Evolutionary conservation across 2,113 vertebrate genomes (phyloP).

Genomic region (Turdus rufiventris): DNA sequence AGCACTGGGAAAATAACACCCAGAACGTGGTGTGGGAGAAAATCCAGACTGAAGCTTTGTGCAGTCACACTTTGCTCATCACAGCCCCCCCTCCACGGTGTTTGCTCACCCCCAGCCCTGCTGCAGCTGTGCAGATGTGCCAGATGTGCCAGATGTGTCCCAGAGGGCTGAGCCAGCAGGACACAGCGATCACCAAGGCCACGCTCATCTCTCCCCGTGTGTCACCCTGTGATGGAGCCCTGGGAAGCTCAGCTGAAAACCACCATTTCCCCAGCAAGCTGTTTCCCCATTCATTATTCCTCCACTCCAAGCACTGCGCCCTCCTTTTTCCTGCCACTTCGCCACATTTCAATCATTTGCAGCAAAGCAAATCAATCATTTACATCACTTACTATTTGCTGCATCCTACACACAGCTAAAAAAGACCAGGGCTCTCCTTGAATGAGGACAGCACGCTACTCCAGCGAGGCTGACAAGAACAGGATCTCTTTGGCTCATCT

Average conservation of each 20-base stretch:
- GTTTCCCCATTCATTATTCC: background rate
- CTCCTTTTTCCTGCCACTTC: background rate
- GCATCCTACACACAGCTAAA: constrained; percentile 41
- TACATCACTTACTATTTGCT: background rate
- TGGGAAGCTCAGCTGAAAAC: background rate
- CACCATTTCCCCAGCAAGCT: background rate
- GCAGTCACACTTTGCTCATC: background rate
- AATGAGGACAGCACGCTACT: constrained; percentile 37
- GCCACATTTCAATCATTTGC: background rate
- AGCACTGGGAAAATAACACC: background rate
- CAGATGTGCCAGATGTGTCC: background rate
- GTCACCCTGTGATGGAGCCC: accelerated
- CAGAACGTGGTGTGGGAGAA: background rate
- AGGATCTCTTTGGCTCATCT: constrained; percentile 54
- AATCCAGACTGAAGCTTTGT: background rate
- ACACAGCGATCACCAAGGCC: accelerated
- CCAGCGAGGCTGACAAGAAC: constrained; percentile 33
- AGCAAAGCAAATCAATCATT: constrained; percentile 29
- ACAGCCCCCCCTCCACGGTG: accelerated
- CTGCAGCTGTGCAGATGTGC: background rate
- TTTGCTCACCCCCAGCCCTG: background rate
- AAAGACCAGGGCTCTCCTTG: constrained; percentile 43
- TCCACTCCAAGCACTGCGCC: background rate
- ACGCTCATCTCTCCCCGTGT: accelerated
- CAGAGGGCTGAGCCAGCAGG: background rate